These are phyloP conservation scores for Marasmarcha lunaedactyla DNA, from an alignment of 2,888 invertebrate genomes.

Conservation along the genomic window DNA sequence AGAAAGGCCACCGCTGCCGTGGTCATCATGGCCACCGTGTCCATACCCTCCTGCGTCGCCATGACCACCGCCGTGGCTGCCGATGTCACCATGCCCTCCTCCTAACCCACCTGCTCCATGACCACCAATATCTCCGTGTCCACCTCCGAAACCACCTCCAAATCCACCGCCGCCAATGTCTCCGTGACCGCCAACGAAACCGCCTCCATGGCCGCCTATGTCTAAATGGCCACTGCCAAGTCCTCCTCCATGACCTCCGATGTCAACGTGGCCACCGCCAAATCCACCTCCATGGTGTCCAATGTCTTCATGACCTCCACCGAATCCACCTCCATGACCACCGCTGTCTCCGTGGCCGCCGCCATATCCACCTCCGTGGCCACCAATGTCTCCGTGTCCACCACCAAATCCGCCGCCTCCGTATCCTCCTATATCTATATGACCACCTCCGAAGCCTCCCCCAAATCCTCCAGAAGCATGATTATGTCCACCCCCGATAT, in stretches of 20 bases:
- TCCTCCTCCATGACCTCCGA: constrained; percentile 18
- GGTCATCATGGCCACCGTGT: constrained; percentile 17
- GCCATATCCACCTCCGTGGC: constrained; percentile 15
- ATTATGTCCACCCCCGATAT: constrained; percentile 25
- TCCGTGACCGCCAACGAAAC: constrained; percentile 19
- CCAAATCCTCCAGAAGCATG: constrained; percentile 19
- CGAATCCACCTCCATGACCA: constrained; percentile 14
- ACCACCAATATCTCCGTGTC: constrained; percentile 20
- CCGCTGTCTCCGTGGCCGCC: constrained; percentile 23
- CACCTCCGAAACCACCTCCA: constrained; percentile 15
- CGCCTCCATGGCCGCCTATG: constrained; percentile 13
- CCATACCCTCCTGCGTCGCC: constrained; percentile 24
- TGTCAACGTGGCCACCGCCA: constrained; percentile 17
- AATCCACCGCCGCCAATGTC: constrained; percentile 23
- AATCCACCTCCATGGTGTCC: constrained; percentile 18
- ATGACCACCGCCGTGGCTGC: constrained; percentile 16
- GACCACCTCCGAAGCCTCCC: constrained; percentile 22
- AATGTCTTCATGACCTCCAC: constrained; percentile 23
- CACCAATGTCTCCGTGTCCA: constrained; percentile 17
- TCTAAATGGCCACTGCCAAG: constrained; percentile 20
- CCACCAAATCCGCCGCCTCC: constrained; percentile 20
- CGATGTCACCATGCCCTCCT: constrained; percentile 14
- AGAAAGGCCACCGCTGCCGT: constrained; percentile 16
- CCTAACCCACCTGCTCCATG: constrained; percentile 19
- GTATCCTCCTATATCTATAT: constrained; percentile 16